Evolutionary conservation across 2,113 vertebrate species (phyloP).

Genomic region (Nettapus auritus): DNA sequence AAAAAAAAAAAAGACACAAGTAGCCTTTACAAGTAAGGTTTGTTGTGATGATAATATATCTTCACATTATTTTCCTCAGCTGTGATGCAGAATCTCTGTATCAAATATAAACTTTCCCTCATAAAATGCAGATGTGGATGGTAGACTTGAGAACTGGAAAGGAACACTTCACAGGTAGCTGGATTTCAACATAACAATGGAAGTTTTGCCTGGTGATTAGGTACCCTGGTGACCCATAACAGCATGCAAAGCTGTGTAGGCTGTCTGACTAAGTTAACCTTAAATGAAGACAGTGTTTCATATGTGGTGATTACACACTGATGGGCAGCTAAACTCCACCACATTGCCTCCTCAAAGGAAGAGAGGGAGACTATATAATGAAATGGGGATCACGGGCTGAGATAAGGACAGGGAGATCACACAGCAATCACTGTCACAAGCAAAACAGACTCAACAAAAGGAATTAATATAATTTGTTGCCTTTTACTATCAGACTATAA

Average conservation of each 20-base stretch:
- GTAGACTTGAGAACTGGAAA: not conserved
- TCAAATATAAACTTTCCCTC: not conserved
- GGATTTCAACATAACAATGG: not conserved
- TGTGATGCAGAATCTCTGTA: rapidly evolving
- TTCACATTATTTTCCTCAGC: not conserved
- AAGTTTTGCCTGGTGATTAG: rapidly evolving
- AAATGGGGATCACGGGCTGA: no score
- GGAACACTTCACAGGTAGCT: rapidly evolving
- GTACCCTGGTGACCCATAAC: no score
- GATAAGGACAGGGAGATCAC: no score
- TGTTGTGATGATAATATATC: not conserved
- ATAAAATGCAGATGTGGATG: no score
- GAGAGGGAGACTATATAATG: no score
- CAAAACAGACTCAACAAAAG: no score
- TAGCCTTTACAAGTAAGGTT: not conserved
- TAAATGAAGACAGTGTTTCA: rapidly evolving
- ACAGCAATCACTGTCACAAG: no score
- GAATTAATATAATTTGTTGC: no score
- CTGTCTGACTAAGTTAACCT: not conserved
- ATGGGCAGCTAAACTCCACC: no score
- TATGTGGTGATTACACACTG: no score
- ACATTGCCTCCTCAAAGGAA: no score
- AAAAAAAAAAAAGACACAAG: not conserved
- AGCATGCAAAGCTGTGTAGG: not conserved
- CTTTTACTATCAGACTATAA: no score